Evolutionary conservation across 2,888 invertebrate genomes (phyloP).

Genomic region (Rutpela maculata): DNA sequence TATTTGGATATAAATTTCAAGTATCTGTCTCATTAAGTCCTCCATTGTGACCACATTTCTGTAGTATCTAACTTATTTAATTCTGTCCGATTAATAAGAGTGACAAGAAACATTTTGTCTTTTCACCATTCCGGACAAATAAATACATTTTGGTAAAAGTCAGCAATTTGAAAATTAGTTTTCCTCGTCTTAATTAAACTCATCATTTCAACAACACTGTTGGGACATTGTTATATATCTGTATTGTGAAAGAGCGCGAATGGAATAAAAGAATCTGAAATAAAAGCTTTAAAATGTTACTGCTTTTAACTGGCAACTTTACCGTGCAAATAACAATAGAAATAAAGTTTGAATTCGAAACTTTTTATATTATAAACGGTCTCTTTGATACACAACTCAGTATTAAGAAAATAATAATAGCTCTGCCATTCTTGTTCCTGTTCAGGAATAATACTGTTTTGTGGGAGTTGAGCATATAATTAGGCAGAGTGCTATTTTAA

Average conservation of each 20-base stretch:
- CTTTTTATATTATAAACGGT: neutral
- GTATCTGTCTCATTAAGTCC: neutral
- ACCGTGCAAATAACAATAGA: neutral
- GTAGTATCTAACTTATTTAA: neutral
- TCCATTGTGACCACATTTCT: neutral
- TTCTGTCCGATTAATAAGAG: neutral
- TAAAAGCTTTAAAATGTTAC: conserved; percentile 10
- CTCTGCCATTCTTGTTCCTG: neutral
- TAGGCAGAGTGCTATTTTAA: neutral
- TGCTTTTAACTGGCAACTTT: neutral
- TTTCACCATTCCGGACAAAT: neutral
- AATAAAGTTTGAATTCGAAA: conserved; percentile 3
- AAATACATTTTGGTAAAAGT: conserved; percentile 14
- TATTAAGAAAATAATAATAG: neutral
- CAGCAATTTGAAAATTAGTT: conserved; percentile 23
- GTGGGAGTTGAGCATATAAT: neutral
- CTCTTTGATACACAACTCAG: neutral
- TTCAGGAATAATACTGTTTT: neutral
- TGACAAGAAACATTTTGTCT: neutral
- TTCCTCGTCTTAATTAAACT: conserved; percentile 16
- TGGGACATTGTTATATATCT: conserved; percentile 1
- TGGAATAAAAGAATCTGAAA: neutral
- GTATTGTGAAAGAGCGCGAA: neutral
- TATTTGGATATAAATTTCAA: neutral
- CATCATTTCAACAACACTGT: conserved; percentile 14